Evolutionary conservation across 2,888 invertebrate genomes (phyloP), one percentile per base, ranked within the genome.

Genomic region (Sphaeridia pumilis): DNA sequence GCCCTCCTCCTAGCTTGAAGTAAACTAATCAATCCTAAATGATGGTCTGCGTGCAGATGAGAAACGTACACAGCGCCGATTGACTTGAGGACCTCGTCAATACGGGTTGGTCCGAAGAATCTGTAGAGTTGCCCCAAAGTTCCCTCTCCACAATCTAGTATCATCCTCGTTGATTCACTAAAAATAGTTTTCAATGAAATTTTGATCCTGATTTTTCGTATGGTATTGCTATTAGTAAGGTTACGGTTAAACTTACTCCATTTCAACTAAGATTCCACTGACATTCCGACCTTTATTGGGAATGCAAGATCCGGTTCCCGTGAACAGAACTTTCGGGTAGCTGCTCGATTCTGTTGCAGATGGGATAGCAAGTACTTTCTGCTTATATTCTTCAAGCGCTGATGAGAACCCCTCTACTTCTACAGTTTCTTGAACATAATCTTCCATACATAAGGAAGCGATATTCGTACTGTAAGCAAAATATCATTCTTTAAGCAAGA

Each of bases 21-120:
- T 2, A 92, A 67, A 7, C 81, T 83, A 59, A 89, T 79, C 1
- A 89, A 69, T 70, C 83, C 92, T 56, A 93, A 81, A 70, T 97
- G 95, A 75, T 98, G 98, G 72, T 98, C 98, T 1, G 93, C 93
- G 69, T 98, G 98, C 54, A 94, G 73, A 74, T 98, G 98, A 0
- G 95, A 95, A 35, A 98, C 74, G 70, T 87, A 97, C 31, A 97
- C 75, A 0, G 79, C 83, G 67, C 80, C 76, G 24, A 67, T 48
- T 20, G 80, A 78, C 10, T 74, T 71, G 4, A 90, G 69, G 54
- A 88, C 72, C 2, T 76, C 67, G 55, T 76, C 74, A 2, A 81
- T 77, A 49, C 78, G 74, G 46, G 77, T 72, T 1, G 74, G 71
- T 0, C 94, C 95, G 70, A 79, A 93, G 70, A 88, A 82, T 26